phyloP scores from a whole-genome alignment of 2,113 vertebrate genomes.

The Vombatus ursinus region DNA sequence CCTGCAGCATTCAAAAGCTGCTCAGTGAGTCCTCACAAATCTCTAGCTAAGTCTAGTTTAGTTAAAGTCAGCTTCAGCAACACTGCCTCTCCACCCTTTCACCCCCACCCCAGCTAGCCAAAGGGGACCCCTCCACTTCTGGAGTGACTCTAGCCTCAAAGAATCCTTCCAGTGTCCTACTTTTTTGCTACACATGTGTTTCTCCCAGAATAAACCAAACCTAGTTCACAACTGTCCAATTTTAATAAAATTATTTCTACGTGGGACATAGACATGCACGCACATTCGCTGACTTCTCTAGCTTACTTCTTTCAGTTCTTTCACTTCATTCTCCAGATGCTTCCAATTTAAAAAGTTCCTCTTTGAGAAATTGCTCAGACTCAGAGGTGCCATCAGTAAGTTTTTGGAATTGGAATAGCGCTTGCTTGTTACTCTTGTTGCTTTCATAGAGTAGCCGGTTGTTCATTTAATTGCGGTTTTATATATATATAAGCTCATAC shows the following conservation, averaged over 20 bases:
- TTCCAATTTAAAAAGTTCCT: conserved; percentile 27
- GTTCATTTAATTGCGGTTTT: background rate
- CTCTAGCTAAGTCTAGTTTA: conserved; percentile 71
- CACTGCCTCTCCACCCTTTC: conserved; percentile 12
- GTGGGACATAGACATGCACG: background rate
- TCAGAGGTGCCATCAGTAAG: background rate
- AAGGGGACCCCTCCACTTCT: conserved; percentile 74
- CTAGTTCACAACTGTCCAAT: conserved; percentile 23
- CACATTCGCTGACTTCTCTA: background rate
- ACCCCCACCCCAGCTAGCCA: conserved; percentile 63
- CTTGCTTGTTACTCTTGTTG: background rate
- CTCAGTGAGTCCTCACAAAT: conserved; percentile 50
- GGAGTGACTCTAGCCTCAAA: conserved; percentile 71
- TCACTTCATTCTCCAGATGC: background rate
- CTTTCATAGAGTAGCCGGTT: background rate
- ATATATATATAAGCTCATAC: background rate
- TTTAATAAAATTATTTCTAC: conserved; percentile 51
- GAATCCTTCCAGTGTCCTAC: conserved; percentile 68
- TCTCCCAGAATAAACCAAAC: conserved; percentile 55
- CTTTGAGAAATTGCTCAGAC: conserved; percentile 18
- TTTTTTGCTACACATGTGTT: conserved; percentile 51
- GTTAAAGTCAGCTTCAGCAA: conserved; percentile 75
- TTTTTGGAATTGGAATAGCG: background rate
- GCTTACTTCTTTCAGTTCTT: conserved; percentile 1
- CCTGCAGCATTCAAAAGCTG: conserved; percentile 71